These are phyloP conservation scores for Oceanodroma tethys DNA, from an alignment of 2,113 vertebrate genomes.

Conservation along the genomic window DNA sequence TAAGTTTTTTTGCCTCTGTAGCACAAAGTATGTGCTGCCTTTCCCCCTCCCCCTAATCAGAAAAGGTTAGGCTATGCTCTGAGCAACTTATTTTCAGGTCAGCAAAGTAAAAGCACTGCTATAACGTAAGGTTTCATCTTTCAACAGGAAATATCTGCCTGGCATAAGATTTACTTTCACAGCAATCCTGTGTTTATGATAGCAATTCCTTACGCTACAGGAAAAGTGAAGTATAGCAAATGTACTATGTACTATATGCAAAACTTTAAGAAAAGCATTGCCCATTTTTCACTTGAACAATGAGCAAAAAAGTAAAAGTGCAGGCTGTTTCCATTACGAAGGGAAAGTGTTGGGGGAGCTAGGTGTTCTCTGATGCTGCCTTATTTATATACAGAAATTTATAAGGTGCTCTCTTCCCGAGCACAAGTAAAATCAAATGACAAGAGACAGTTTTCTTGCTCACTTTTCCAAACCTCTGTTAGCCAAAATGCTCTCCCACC, in stretches of 20 bases:
- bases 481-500: not conserved
- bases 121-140: not conserved
- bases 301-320: not conserved
- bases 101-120: not conserved
- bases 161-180: not conserved
- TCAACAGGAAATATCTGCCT: constrained; percentile 32
- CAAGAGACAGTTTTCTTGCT: not conserved
- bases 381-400: not conserved
- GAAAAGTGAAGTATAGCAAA: not conserved
- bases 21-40: not conserved
- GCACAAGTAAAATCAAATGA: not conserved
- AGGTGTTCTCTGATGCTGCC: not conserved
- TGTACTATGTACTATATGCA: not conserved
- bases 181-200: not conserved
- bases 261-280: not conserved
- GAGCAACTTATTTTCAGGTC: not conserved
- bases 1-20: not conserved
- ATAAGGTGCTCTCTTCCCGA: not conserved
- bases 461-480: not conserved
- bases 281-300: not conserved
- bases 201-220: not conserved
- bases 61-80: not conserved
- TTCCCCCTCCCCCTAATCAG: not conserved
- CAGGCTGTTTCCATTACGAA: not conserved
- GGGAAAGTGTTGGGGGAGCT: not conserved